These are phyloP conservation scores for Triops longicaudatus DNA, from an alignment of 1,140 invertebrate species.

Conservation along the genomic window DNA sequence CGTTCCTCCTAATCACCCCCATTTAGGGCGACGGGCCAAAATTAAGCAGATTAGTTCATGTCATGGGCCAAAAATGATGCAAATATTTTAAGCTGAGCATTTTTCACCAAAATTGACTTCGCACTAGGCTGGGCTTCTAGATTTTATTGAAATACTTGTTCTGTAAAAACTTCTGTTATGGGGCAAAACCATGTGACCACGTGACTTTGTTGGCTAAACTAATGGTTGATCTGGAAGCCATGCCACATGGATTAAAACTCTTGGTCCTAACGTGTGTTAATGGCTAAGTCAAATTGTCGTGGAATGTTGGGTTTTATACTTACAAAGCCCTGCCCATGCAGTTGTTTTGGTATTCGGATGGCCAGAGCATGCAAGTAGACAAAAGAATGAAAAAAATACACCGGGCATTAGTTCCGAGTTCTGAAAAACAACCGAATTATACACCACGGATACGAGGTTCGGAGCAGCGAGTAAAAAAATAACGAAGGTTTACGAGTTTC, in stretches of 20 bases:
- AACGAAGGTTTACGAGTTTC: background rate
- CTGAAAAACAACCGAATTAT: background rate
- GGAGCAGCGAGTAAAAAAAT: background rate
- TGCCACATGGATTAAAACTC: constrained; percentile 8
- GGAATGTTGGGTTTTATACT: constrained; percentile 21
- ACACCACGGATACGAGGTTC: background rate
- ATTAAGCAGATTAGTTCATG: constrained; percentile 58
- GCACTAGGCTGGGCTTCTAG: background rate
- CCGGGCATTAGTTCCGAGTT: constrained; percentile 21
- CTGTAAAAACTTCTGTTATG: background rate
- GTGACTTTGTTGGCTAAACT: constrained; percentile 6
- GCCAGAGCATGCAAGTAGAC: constrained; percentile 24
- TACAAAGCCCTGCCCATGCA: constrained; percentile 27
- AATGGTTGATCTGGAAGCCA: background rate
- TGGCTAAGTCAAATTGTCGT: background rate
- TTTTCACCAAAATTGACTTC: background rate
- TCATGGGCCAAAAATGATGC: background rate
- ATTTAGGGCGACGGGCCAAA: constrained; percentile 7
- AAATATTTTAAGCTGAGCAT: background rate
- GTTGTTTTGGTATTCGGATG: constrained; percentile 20
- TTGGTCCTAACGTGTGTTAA: background rate
- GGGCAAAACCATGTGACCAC: background rate
- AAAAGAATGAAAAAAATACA: constrained; percentile 21
- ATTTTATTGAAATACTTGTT: background rate
- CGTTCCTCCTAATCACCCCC: constrained; percentile 44